Percentiles rank a stretch among this genome's conserved stretches.
These are phyloP conservation scores for Heliconius hermathena DNA, from an alignment of 1,140 invertebrate genomes.

Conservation along the genomic window DNA sequence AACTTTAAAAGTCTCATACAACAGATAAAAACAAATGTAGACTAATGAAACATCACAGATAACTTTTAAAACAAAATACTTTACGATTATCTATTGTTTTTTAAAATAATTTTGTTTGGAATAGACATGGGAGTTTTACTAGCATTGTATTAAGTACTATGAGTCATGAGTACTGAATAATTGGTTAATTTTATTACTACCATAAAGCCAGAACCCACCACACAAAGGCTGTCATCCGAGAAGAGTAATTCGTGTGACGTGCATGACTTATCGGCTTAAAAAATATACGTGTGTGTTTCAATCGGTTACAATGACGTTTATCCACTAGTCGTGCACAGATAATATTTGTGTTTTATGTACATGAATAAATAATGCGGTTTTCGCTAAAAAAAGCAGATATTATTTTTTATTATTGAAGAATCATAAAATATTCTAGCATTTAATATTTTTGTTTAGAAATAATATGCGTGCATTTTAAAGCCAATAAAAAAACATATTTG, in stretches of 20 bases:
- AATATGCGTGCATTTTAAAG: too few relatives aligned
- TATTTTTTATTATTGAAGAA: too few relatives aligned
- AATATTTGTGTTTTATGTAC: neutral
- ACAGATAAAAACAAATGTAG: neutral
- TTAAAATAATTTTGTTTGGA: neutral
- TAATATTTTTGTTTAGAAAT: too few relatives aligned
- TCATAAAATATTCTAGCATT: too few relatives aligned
- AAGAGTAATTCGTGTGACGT: neutral
- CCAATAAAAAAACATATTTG: too few relatives aligned
- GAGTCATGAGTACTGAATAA: conserved; percentile 1
- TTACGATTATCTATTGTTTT: conserved; percentile 1
- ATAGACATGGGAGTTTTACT: neutral
- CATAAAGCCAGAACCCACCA: neutral
- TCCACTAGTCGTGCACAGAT: neutral
- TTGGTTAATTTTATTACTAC: conserved; percentile 6
- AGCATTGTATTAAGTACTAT: neutral
- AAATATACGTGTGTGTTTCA: neutral
- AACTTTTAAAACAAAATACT: neutral
- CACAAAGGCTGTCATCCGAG: neutral
- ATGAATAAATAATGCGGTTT: too few relatives aligned
- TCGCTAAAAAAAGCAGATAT: too few relatives aligned
- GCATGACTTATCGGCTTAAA: neutral
- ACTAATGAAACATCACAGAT: neutral
- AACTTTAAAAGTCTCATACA: neutral
- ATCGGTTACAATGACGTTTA: conserved; percentile 1